phyloP scores from a whole-genome alignment of 2,888 invertebrate species.

The Drosophila colorata region DNA sequence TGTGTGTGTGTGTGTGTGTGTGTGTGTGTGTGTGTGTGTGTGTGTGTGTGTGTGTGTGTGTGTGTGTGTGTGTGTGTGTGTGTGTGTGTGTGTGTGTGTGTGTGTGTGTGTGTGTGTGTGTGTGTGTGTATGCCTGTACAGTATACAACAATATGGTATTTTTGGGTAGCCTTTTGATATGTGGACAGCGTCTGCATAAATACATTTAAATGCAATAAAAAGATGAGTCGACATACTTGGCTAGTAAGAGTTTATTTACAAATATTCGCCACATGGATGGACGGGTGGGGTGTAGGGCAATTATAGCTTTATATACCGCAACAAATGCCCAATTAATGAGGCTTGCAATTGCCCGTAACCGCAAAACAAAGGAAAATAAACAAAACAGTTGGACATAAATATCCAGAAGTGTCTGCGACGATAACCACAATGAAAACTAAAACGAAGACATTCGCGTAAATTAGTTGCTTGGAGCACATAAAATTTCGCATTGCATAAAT shows the following conservation, averaged over 20 bases:
- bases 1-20: too few relatives aligned
- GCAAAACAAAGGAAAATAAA: slow-evolving; percentile 41
- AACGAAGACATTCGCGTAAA: slow-evolving; percentile 60
- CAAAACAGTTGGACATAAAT: slow-evolving; percentile 36
- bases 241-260: slow-evolving; percentile 7
- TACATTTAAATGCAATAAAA: slow-evolving; percentile 54
- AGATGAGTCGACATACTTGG: slow-evolving; percentile 10
- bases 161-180: slow-evolving; percentile 46
- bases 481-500: slow-evolving; percentile 65
- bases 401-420: slow-evolving; percentile 53
- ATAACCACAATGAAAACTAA: slow-evolving; percentile 38
- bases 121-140: neutral
- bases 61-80: too few relatives aligned
- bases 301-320: slow-evolving; percentile 52
- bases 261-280: neutral
- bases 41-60: too few relatives aligned
- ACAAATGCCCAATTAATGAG: slow-evolving; percentile 63
- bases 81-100: too few relatives aligned
- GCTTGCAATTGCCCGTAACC: slow-evolving; percentile 51
- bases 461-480: slow-evolving; percentile 56
- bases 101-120: too few relatives aligned
- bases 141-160: slow-evolving; percentile 57
- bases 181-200: slow-evolving; percentile 21
- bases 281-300: slow-evolving; percentile 23
- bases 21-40: too few relatives aligned